Conservation (phyloP, 2,888 invertebrate genomes). For the Drosophila flavopinicola region DNA sequence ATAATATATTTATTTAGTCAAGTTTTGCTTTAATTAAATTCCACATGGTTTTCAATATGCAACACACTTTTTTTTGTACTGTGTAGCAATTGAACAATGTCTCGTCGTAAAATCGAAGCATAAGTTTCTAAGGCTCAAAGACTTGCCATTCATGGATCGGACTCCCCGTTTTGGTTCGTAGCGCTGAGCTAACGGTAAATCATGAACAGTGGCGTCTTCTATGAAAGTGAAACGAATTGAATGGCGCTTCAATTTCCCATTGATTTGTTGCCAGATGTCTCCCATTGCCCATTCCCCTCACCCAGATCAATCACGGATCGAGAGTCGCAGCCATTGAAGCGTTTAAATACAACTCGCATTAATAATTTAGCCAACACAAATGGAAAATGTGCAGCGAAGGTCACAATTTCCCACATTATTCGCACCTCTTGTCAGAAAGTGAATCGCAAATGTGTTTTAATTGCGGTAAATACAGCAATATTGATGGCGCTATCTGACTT, state of each 20-base stretch:
- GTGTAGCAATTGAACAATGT: not conserved
- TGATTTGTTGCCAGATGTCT: slow-evolving; percentile 31
- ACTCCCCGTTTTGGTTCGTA: not conserved
- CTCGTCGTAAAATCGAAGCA: not conserved
- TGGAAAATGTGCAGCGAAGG: slow-evolving; percentile 58
- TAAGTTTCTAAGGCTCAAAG: slow-evolving; percentile 17
- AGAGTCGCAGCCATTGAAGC: slow-evolving; percentile 15
- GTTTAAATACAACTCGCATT: slow-evolving; percentile 47
- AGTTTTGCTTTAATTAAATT: no score
- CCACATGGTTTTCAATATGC: no score
- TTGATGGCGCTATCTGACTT: not conserved
- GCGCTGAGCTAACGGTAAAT: not conserved
- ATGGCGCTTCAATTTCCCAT: slow-evolving; percentile 59
- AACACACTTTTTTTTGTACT: no score
- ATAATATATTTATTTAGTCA: no score
- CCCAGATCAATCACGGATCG: slow-evolving; percentile 15
- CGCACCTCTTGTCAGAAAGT: not conserved
- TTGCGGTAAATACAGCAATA: slow-evolving; percentile 8
- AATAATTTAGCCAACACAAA: slow-evolving; percentile 44
- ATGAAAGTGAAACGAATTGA: slow-evolving; percentile 47
- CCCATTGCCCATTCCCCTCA: not conserved
- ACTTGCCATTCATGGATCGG: slow-evolving; percentile 18
- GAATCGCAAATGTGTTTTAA: slow-evolving; percentile 15
- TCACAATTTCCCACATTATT: slow-evolving; percentile 32
- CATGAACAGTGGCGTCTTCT: slow-evolving; percentile 4